Evolutionary conservation across 2,888 invertebrate genomes (phyloP), one percentile per base, ranked within the genome.

Genomic region (Ceraclea dissimilis): DNA sequence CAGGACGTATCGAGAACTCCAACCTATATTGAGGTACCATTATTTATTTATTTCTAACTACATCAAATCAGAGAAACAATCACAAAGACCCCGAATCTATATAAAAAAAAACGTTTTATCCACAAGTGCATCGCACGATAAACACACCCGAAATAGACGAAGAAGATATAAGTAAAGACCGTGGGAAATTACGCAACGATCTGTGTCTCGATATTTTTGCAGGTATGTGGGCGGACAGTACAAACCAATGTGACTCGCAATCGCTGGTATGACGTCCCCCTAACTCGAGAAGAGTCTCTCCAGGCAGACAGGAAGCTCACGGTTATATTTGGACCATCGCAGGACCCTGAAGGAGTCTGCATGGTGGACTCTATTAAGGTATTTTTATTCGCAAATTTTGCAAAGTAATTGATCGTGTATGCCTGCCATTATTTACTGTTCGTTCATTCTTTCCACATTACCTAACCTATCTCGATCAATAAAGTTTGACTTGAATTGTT

Each of bases 231-330:
- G 2, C 78, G 93, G 63, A 80, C 81, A 4, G 77, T 90, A n/a
- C 81, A 82, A 11, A 88, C 90, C 1, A 76, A 80, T 5, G 79
- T 89, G 2, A 81, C 83, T 0, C 81, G 91, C 26, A 86, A 86
- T 64, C 83, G 98, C 13, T 98, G 97, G 97, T 95, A 90, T 68
- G 97, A 98, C 70, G 85, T 98, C 63, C 96, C 97, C 0, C 79
- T 98, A 62, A 93, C 94, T 0, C 80, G 94, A 48, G 96, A 97
- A 66, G 97, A 98, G 71, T 92, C 93, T 54, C 74, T 96, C 8
- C 88, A 88, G 65, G 90, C 93, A 1, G 95, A 96, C 70, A 94
- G 94, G 72, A 90, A 92, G 66, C 72, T 96, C n/a, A 79, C 83
- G 1, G 82, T 95, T 50, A 81, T 81, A 43, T 92, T 93, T 68